Evolutionary conservation across 2,888 invertebrate species (phyloP).

Genomic region (Lobophora halterata): DNA sequence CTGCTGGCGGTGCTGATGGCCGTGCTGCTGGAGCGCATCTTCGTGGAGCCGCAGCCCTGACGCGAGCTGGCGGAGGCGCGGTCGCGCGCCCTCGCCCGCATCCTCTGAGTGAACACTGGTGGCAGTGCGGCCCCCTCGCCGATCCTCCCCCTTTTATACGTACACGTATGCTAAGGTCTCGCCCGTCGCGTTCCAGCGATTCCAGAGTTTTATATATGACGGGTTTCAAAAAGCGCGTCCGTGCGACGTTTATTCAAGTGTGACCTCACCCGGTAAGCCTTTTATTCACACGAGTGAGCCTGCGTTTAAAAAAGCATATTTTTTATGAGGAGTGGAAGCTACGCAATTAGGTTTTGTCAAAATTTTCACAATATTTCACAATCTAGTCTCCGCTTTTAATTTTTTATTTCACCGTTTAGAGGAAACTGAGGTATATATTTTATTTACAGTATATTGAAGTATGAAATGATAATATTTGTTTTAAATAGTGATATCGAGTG

Average conservation of each 20-base stretch:
- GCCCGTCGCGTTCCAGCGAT: not conserved
- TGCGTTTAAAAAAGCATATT: slow-evolving; percentile 55
- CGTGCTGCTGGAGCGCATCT: slow-evolving; percentile 79
- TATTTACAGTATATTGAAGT: slow-evolving; percentile 45
- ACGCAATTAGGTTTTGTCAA: slow-evolving; percentile 47
- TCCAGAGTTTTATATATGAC: slow-evolving; percentile 1
- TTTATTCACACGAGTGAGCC: slow-evolving; percentile 25
- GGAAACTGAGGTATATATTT: slow-evolving; percentile 41
- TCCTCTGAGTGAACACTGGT: slow-evolving; percentile 34
- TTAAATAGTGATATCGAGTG: slow-evolving; percentile 45
- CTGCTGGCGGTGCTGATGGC: slow-evolving; percentile 82
- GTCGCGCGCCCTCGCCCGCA: slow-evolving; percentile 62
- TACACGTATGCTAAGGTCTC: not conserved
- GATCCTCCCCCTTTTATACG: slow-evolving; percentile 5
- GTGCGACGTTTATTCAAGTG: not conserved
- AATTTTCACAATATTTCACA: slow-evolving; percentile 57
- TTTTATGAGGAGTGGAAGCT: slow-evolving; percentile 48
- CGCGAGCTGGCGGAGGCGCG: slow-evolving; percentile 65
- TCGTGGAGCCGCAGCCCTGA: slow-evolving; percentile 71
- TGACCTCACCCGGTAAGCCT: not conserved
- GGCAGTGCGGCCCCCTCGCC: too few relatives aligned
- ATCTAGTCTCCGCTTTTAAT: slow-evolving; percentile 69
- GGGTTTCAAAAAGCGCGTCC: not conserved
- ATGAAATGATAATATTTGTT: slow-evolving; percentile 45
- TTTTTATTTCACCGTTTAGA: slow-evolving; percentile 51